Evolutionary conservation across 2,113 vertebrate genomes (phyloP).

Genomic region (Cichladusa arquata): DNA sequence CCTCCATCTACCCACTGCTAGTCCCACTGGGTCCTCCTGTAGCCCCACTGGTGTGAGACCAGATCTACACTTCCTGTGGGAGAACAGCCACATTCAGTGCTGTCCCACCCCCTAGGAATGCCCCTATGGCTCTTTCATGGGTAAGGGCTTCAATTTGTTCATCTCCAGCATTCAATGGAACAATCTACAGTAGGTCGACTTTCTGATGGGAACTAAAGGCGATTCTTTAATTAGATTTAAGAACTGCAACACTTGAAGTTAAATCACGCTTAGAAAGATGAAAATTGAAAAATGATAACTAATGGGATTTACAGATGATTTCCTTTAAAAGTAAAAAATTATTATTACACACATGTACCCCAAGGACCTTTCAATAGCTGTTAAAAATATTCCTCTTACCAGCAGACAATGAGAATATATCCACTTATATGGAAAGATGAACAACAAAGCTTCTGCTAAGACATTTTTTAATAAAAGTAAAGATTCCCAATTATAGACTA

Average conservation of each 20-base stretch:
- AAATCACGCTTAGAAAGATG: conserved; percentile 47
- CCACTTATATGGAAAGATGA: conserved; percentile 23
- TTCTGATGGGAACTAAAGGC: not conserved
- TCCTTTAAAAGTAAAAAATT: conserved; percentile 32
- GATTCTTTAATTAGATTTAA: conserved; percentile 55
- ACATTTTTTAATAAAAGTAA: conserved; percentile 13
- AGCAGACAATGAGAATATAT: conserved; percentile 44
- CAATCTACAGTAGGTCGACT: not conserved
- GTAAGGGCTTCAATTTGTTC: not conserved
- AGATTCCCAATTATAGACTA: not conserved
- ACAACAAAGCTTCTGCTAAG: conserved; percentile 23
- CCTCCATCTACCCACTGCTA: not conserved
- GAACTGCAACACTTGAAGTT: conserved; percentile 34
- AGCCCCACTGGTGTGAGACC: accelerated
- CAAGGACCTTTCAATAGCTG: conserved; percentile 28
- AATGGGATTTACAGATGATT: conserved; percentile 51
- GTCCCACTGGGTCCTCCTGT: not conserved
- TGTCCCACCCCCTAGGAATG: not conserved
- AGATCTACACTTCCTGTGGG: accelerated
- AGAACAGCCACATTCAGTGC: not conserved
- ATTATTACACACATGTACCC: conserved; percentile 3
- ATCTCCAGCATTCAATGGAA: not conserved
- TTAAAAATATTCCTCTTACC: conserved; percentile 50
- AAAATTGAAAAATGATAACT: conserved; percentile 36
- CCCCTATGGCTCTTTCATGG: accelerated